Conservation (phyloP, 2,888 invertebrate genomes). For the Xestia rhomboidea region DNA sequence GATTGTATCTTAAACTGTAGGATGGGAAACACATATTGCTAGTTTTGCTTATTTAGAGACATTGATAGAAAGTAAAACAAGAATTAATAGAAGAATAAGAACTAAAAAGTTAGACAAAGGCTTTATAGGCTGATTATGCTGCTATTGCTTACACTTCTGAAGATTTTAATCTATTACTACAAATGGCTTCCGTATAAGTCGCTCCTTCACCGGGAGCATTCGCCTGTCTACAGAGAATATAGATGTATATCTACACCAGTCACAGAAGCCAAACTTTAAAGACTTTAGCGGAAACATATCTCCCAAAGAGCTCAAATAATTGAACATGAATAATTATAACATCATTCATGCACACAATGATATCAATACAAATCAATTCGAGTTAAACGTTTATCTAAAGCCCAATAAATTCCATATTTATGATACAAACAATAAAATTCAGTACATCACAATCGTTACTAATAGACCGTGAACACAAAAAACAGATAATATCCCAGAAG, state of each 20-base stretch:
- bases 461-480: conserved; percentile 32
- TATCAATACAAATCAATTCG: conserved; percentile 45
- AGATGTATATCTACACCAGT: background rate
- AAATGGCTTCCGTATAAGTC: background rate
- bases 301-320: background rate
- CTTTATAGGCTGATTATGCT: background rate
- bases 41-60: background rate
- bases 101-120: background rate
- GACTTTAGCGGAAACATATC: background rate
- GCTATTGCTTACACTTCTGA: background rate
- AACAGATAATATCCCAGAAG: conserved; percentile 16
- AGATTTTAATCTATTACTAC: background rate
- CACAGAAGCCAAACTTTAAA: background rate
- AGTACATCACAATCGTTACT: conserved; percentile 40
- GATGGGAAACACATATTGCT: too few species aligned
- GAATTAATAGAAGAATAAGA: background rate
- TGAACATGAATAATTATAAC: background rate
- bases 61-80: background rate
- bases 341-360: conserved; percentile 13
- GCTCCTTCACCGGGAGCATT: too few species aligned
- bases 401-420: conserved; percentile 50
- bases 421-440: conserved; percentile 52
- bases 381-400: conserved; percentile 40
- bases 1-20: background rate
- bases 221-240: background rate